phyloP scores from a whole-genome alignment of 2,797 vertebrate genomes.

The Leucoraja ocellata region DNA sequence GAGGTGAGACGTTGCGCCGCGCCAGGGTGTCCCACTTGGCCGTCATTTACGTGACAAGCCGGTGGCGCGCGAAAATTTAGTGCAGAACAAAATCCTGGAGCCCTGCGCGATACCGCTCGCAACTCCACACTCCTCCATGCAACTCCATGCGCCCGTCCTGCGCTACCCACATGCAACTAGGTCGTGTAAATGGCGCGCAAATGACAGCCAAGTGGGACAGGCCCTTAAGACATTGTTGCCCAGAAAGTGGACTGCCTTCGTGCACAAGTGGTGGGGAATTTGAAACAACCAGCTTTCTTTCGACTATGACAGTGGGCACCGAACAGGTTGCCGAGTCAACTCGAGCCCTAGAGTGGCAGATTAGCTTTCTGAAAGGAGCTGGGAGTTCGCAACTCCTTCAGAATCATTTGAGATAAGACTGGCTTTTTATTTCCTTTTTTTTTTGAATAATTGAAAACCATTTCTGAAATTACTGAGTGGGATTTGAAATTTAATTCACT shows the following conservation, averaged over 20 bases:
- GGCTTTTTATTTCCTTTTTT: neutral
- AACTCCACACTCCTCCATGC: too few species aligned
- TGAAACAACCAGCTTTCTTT: neutral
- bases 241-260: neutral
- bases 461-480: neutral
- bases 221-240: neutral
- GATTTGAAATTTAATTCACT: neutral
- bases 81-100: too few species aligned
- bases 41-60: too few species aligned
- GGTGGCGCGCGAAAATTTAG: too few species aligned
- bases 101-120: too few species aligned
- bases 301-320: neutral
- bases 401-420: neutral
- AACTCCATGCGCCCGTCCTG: too few species aligned
- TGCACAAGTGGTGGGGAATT: neutral
- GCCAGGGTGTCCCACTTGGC: too few species aligned
- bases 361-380: neutral
- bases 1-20: too few species aligned
- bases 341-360: neutral
- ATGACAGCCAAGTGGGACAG: too few species aligned
- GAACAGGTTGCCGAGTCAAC: too few species aligned
- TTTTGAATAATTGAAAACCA: neutral
- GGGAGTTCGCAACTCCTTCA: neutral
- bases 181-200: too few species aligned
- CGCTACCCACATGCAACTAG: too few species aligned